phyloP scores from a whole-genome alignment of 2,113 vertebrate genomes.

The Drymodes brunneopygia region DNA sequence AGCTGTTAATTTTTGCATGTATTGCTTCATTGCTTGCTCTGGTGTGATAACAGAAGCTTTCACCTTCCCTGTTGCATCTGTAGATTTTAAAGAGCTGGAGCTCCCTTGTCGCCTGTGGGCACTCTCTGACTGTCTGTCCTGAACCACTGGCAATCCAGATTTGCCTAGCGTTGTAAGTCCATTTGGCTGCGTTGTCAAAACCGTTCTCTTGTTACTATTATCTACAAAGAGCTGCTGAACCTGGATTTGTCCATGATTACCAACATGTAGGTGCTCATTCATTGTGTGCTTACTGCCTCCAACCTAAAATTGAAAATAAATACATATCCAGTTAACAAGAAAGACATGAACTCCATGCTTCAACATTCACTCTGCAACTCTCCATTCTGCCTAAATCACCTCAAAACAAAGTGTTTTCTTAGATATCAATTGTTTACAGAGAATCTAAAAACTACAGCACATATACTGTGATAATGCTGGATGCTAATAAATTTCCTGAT shows the following conservation, averaged over 20 bases:
- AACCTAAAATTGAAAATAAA: slow-evolving; percentile 76
- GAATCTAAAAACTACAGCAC: background rate
- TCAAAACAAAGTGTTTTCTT: background rate
- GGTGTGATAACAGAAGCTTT: slow-evolving; percentile 81
- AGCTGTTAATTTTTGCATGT: slow-evolving; percentile 90
- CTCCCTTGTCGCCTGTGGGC: slow-evolving; percentile 85
- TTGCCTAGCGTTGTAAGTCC: slow-evolving; percentile 83
- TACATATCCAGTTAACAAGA: slow-evolving; percentile 44
- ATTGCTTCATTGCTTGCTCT: slow-evolving; percentile 96
- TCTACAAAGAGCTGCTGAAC: slow-evolving; percentile 92
- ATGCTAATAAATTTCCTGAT: background rate
- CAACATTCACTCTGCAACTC: background rate
- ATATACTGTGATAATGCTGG: background rate
- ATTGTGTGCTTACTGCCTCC: slow-evolving; percentile 84
- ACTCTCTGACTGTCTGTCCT: slow-evolving; percentile 81
- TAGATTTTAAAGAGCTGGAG: slow-evolving; percentile 85
- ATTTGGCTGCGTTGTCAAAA: slow-evolving; percentile 91
- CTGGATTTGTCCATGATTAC: slow-evolving; percentile 85
- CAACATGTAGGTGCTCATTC: slow-evolving; percentile 82
- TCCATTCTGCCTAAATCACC: background rate
- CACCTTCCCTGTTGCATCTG: slow-evolving; percentile 78
- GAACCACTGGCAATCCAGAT: slow-evolving; percentile 76
- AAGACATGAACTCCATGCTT: background rate
- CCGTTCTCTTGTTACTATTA: slow-evolving; percentile 90
- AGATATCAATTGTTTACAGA: background rate